phyloP scores from a whole-genome alignment of 2,888 invertebrate species.

The Masnerella sp. region DNA sequence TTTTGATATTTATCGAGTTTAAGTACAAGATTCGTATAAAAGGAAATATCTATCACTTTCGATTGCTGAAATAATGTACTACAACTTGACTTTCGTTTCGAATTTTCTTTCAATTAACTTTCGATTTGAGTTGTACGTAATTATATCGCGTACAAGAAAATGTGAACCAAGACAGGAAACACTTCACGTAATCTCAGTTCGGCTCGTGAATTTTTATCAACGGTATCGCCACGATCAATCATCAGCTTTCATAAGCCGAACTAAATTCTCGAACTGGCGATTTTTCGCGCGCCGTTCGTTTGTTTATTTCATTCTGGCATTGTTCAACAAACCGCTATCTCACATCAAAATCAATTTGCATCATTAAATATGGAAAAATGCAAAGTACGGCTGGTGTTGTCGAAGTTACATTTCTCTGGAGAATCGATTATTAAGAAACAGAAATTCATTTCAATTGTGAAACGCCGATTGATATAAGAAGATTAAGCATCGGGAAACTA shows the following conservation, averaged over 20 bases:
- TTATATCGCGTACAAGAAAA: constrained; percentile 20
- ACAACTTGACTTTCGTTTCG: constrained; percentile 3
- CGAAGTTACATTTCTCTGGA: constrained; percentile 18
- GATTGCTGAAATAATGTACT: no score
- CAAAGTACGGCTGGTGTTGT: constrained; percentile 4
- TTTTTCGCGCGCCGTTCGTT: constrained; percentile 5
- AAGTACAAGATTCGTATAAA: no score
- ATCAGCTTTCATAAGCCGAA: constrained; percentile 34
- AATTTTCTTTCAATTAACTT: constrained; percentile 26
- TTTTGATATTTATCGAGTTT: not conserved
- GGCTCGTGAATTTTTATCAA: constrained; percentile 17
- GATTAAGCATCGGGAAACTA: constrained; percentile 29
- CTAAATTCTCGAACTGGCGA: constrained; percentile 22
- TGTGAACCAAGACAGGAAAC: constrained; percentile 13
- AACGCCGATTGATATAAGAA: constrained; percentile 20
- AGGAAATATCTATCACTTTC: no score
- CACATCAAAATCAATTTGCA: constrained; percentile 8
- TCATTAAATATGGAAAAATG: constrained; percentile 7
- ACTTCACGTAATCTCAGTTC: constrained; percentile 8
- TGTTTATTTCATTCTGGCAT: constrained; percentile 17
- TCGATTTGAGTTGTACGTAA: constrained; percentile 14
- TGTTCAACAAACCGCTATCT: constrained; percentile 18
- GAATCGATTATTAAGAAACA: constrained; percentile 21
- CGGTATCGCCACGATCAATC: constrained; percentile 35
- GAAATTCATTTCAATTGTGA: constrained; percentile 46